Percentiles rank a stretch among this genome's conserved stretches.
Conservation (phyloP, 2,797 vertebrate genomes). For the Macropus fuliginosus region DNA sequence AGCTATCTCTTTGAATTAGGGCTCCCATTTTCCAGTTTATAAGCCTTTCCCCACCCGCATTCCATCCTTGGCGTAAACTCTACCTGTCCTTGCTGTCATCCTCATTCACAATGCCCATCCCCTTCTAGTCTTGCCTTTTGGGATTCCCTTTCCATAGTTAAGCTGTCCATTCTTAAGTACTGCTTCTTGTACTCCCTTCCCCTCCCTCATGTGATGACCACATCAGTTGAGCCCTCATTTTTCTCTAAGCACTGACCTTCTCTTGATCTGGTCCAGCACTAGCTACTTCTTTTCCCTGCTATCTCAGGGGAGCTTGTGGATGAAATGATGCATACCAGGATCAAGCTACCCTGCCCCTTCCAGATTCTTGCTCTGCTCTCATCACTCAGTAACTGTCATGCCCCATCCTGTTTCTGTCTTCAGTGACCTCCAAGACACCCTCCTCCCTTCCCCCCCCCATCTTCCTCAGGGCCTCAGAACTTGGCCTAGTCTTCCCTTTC, state of each 20-base stretch:
- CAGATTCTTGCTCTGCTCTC: neutral
- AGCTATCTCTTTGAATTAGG: neutral
- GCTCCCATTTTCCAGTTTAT: neutral
- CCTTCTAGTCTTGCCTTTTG: neutral
- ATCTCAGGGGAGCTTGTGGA: neutral
- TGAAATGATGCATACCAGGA: neutral
- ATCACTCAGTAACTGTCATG: neutral
- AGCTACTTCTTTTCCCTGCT: neutral
- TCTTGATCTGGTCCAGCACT: neutral
- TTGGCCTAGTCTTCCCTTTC: neutral
- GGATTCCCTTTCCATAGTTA: neutral
- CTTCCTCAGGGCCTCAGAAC: fast-evolving
- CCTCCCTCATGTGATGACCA: neutral
- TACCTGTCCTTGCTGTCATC: neutral
- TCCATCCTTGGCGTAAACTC: neutral
- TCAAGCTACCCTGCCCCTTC: neutral
- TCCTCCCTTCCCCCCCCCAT: neutral
- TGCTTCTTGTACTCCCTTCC: neutral
- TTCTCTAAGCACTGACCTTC: neutral
- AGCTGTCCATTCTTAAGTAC: neutral
- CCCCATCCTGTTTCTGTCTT: neutral
- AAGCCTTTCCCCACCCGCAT: neutral
- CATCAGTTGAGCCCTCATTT: neutral
- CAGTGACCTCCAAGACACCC: neutral
- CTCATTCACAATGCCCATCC: neutral